Base-by-base conservation (phyloP, 92 coral and sea anemone genomes). In the Phenganax subtilis region DNA sequence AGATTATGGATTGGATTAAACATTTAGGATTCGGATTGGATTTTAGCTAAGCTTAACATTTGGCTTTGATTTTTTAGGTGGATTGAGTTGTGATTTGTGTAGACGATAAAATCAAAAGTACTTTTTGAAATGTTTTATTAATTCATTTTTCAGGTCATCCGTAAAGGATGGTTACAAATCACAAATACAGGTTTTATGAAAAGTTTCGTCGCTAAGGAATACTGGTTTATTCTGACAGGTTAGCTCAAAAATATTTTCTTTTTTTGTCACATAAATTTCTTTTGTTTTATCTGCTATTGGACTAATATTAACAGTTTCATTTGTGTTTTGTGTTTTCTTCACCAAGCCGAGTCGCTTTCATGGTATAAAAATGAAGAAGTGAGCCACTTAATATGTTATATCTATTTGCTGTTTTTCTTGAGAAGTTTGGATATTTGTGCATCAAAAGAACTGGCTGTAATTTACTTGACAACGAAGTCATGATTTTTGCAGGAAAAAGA, bases 181-280 rank as follows among this genome's bases (percentile, higher is more conserved):
- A 80, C 90, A 72, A 89, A 90, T 62, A 86, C 89, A 55, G 98
- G 98, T 2, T 92, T 94, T 72, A 90, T 94, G 93, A 91, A 91
- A 80, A 86, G 91, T 68, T 87, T 88, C 51, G 93, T 93, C 0
- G 89, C 90, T 67, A 94, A 94, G 59, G 98, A 94, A 73, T 94
- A 94, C 79, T 94, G 98, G 98, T 94, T 94, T 83, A 78, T 94
- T 57, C 90, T 94, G 28, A 90, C 98, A 69, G 98, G 98, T 92
- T 37, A 37, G 47, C 47, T 37, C 47, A 62, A 63, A 75, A 16
- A 53, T 55, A 53, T 53, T 88, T 80, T 80, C 29, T 52, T 31
- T 47, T 80, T 12, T 30, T 80, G 76, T 63, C 8, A 16, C 84
- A 16, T 25, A n/a, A 17, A 57, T 3, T 47, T 11, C 27, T 55